Evolutionary conservation across 2,113 vertebrate genomes (phyloP), one percentile per base, ranked within the genome.

Genomic region (Hippoglossus stenolepis): DNA sequence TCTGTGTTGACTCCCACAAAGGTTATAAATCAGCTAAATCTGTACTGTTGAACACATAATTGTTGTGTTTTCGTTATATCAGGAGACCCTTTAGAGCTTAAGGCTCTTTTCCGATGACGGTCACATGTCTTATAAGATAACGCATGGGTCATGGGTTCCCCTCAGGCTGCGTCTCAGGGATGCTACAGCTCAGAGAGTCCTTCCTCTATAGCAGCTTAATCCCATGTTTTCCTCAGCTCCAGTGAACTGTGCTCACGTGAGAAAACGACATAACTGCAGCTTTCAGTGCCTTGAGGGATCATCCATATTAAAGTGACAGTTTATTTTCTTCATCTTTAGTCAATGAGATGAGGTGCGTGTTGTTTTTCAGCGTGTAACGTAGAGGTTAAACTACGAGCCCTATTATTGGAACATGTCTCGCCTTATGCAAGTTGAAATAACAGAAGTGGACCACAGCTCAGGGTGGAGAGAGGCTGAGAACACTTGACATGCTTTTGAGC

Each of bases 91-190:
- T 18, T 9, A 18, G n/a, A 23, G 43, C 59, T 74, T 40, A 23
- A 49, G 63, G 69, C n/a, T 43, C n/a, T 2, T 3, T 40, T 24
- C 70, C 35, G 23, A 0, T 14, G 2, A 40, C 56, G 56, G n/a
- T 77, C 68, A 75, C 79, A 72, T 62, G 67, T 67, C 23, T 66
- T 2, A 5, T 82, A 75, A 74, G 68, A 38, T 0, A 56, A 77
- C 49, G 31, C 14, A 2, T n/a, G 58, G 60, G 79, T 77, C 70
- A 84, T 45, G 65, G 58, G 65, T 73, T 74, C 23, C 11, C 67
- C 53, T 10, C 31, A 66, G 57, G 40, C 10, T 43, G 10, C 2
- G 40, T 49, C 57, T 47, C 59, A 26, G 45, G 8, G 24, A 65
- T 57, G 20, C 38, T 62, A 8, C 47, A 28, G 18, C 21, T 18